Conservation (phyloP, 1,140 invertebrate genomes). For the Plodia interpunctella region DNA sequence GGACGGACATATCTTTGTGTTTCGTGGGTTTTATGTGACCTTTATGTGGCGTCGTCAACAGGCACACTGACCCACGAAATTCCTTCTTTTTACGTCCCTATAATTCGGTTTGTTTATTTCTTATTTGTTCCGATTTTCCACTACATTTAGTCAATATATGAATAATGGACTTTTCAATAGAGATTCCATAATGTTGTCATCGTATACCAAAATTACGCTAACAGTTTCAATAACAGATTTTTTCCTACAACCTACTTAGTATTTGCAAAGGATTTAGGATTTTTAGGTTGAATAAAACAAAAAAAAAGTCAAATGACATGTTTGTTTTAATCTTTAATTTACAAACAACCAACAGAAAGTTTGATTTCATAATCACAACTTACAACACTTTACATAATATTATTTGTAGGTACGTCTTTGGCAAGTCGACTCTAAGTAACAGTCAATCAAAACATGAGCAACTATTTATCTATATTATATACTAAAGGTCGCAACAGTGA, state of each 20-base stretch:
- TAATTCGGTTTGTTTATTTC: constrained; percentile 29
- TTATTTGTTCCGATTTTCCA: constrained; percentile 9
- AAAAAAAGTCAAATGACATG: constrained; percentile 19
- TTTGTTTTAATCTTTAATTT: constrained; percentile 41
- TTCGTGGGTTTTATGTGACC: constrained; percentile 56
- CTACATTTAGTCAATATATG: neutral
- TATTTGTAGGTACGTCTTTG: constrained; percentile 64
- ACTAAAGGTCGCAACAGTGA: neutral
- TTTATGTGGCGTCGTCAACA: constrained; percentile 38
- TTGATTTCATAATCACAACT: constrained; percentile 42
- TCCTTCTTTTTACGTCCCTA: constrained; percentile 31
- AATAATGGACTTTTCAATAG: too few relatives aligned
- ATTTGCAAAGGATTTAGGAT: too few relatives aligned
- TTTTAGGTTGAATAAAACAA: neutral
- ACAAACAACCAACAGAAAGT: constrained; percentile 65
- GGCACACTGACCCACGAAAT: constrained; percentile 37
- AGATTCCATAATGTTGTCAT: too few relatives aligned
- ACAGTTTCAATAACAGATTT: too few relatives aligned
- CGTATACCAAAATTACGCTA: too few relatives aligned
- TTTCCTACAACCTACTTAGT: too few relatives aligned
- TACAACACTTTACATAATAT: constrained; percentile 38
- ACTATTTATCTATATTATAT: constrained; percentile 7
- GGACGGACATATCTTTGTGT: constrained; percentile 54
- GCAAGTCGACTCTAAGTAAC: constrained; percentile 54
- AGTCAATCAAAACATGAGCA: constrained; percentile 14